phyloP scores from a whole-genome alignment of 1,140 invertebrate genomes.

The Leptopilina boulardi region DNA sequence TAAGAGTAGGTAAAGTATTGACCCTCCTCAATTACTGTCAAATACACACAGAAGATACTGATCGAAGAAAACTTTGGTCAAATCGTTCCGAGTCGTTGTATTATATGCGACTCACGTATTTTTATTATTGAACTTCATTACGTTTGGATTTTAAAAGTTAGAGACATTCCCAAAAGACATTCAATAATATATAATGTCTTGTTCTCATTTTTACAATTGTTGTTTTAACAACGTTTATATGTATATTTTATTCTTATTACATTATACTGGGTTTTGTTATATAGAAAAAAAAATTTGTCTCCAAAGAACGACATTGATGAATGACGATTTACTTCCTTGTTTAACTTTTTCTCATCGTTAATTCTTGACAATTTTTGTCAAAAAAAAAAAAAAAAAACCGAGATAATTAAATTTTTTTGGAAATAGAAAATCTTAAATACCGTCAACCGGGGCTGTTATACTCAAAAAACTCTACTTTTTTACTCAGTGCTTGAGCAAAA shows the following conservation, averaged over 20 bases:
- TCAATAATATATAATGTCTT: not conserved
- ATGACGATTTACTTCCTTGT: not conserved
- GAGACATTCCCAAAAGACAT: not conserved
- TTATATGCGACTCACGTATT: not conserved
- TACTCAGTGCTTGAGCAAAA: too few species aligned
- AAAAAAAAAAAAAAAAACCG: too few species aligned
- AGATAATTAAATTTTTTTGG: too few species aligned
- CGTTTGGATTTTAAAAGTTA: not conserved
- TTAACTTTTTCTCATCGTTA: not conserved
- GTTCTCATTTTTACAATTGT: not conserved
- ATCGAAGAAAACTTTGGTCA: not conserved
- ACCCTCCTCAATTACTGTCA: not conserved
- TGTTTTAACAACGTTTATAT: not conserved
- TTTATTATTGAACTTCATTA: constrained; percentile 11
- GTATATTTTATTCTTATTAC: not conserved
- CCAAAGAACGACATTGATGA: not conserved
- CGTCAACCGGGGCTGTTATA: too few species aligned
- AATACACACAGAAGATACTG: not conserved
- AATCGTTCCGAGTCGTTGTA: not conserved
- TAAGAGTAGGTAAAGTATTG: not conserved
- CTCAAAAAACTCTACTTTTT: too few species aligned
- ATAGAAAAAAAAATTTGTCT: not conserved
- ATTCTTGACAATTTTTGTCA: too few species aligned
- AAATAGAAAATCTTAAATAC: too few species aligned
- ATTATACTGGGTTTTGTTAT: not conserved